Evolutionary conservation across 2,888 invertebrate genomes (phyloP).

Genomic region (Lingula anatina): DNA sequence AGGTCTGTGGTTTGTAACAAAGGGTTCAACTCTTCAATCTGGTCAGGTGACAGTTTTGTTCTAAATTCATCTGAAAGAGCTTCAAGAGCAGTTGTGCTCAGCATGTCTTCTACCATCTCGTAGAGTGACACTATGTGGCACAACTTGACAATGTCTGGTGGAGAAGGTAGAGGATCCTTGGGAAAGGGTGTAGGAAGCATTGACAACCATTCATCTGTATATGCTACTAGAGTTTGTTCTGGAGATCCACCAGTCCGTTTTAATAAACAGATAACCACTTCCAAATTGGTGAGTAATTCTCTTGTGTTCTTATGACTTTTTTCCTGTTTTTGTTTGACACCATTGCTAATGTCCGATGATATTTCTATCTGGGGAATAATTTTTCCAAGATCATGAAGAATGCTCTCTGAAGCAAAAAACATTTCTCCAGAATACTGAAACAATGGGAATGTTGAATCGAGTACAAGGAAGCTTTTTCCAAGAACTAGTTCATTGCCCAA

Average conservation of each 20-base stretch:
- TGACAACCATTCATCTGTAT: slow-evolving; percentile 12
- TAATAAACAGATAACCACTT: slow-evolving; percentile 16
- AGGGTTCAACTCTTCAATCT: too few species aligned
- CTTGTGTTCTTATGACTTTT: too few species aligned
- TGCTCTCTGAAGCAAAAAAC: too few species aligned
- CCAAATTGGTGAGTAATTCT: slow-evolving; percentile 15
- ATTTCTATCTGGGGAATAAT: too few species aligned
- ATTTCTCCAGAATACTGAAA: background rate
- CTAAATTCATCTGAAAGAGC: too few species aligned
- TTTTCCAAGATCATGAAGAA: too few species aligned
- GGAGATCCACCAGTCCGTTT: slow-evolving; percentile 16
- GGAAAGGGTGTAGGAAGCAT: slow-evolving; percentile 10
- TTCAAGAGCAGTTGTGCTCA: too few species aligned
- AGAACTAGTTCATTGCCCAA: background rate
- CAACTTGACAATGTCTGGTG: slow-evolving; percentile 12
- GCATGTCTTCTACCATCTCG: too few species aligned
- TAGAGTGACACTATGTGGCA: slow-evolving; percentile 17
- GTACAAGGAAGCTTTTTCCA: background rate
- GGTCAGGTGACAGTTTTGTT: too few species aligned
- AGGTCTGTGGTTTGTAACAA: too few species aligned
- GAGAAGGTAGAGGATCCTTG: slow-evolving; percentile 13
- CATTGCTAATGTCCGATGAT: too few species aligned
- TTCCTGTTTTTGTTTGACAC: too few species aligned
- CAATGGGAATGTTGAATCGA: background rate
- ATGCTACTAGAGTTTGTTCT: slow-evolving; percentile 13